Conservation (phyloP, 1,140 invertebrate species). For the Galendromus occidentalis region DNA sequence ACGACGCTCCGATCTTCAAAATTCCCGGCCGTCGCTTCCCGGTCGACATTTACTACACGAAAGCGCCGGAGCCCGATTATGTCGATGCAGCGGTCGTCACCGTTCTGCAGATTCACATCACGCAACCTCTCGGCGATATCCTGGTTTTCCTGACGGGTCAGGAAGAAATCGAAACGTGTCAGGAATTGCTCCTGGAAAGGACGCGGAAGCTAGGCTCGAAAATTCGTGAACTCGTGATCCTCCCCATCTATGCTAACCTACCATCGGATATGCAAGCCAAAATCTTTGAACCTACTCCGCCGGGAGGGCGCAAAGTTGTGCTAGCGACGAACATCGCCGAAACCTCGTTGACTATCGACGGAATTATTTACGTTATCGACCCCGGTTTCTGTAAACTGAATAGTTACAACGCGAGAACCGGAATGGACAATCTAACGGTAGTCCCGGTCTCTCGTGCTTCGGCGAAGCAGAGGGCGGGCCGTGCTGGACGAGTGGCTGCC, state of each 20-base stretch:
- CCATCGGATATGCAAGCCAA: conserved; percentile 97
- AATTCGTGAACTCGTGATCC: conserved; percentile 73
- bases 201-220: conserved; percentile 72
- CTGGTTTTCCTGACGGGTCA: conserved; percentile 86
- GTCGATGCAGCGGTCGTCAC: conserved; percentile 91
- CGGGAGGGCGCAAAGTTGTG: conserved; percentile 75
- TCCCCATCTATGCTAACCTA: conserved; percentile 94
- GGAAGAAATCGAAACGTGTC: conserved; percentile 88
- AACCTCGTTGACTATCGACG: conserved; percentile 96
- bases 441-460: conserved; percentile 81
- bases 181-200: conserved; percentile 75
- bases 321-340: conserved; percentile 98
- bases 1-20: conserved; percentile 90
- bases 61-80: conserved; percentile 95
- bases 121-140: conserved; percentile 82
- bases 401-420: conserved; percentile 91
- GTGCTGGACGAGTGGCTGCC: conserved; percentile 74
- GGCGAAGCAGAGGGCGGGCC: conserved; percentile 76
- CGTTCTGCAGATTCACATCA: conserved; percentile 84
- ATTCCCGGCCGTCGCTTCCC: conserved; percentile 69
- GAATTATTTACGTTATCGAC: conserved; percentile 97
- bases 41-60: conserved; percentile 95
- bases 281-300: conserved; percentile 57
- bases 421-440: conserved; percentile 94
- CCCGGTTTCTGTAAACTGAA: conserved; percentile 98